A percentile compares a stretch with the other conserved stretches of the same genome.
Conservation (phyloP, 2,113 vertebrate genomes). For the Cisticola juncidis region DNA sequence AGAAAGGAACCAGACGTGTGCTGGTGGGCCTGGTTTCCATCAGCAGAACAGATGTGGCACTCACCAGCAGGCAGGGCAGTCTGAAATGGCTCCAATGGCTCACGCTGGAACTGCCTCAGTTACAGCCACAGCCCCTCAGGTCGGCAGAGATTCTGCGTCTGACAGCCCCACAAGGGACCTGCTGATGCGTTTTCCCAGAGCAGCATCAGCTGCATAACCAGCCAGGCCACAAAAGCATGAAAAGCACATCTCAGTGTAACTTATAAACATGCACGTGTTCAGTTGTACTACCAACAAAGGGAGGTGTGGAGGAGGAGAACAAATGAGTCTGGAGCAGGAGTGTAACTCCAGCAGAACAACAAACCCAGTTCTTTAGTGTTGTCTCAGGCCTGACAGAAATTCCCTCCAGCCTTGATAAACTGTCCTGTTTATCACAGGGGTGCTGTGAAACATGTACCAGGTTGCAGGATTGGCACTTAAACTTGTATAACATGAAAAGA, state of each 20-base stretch:
- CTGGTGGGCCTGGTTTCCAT: background rate
- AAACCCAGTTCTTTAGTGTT: background rate
- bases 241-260: background rate
- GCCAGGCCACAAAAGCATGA: background rate
- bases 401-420: background rate
- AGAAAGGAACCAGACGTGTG: background rate
- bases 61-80: background rate
- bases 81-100: background rate
- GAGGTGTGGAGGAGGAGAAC: background rate
- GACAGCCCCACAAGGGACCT: background rate
- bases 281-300: background rate
- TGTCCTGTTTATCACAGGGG: background rate
- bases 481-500: background rate
- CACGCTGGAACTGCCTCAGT: background rate
- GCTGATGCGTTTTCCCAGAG: background rate
- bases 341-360: background rate
- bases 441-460: background rate
- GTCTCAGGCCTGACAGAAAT: background rate
- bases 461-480: background rate
- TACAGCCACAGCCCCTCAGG: background rate
- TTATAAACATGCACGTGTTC: background rate
- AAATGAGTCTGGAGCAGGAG: background rate
- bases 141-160: background rate
- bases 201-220: background rate
- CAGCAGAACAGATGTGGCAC: background rate